Percentiles rank a stretch among this genome's conserved stretches.
phyloP scores from a whole-genome alignment of 2,888 invertebrate species.

The Metallyticus violacea region DNA sequence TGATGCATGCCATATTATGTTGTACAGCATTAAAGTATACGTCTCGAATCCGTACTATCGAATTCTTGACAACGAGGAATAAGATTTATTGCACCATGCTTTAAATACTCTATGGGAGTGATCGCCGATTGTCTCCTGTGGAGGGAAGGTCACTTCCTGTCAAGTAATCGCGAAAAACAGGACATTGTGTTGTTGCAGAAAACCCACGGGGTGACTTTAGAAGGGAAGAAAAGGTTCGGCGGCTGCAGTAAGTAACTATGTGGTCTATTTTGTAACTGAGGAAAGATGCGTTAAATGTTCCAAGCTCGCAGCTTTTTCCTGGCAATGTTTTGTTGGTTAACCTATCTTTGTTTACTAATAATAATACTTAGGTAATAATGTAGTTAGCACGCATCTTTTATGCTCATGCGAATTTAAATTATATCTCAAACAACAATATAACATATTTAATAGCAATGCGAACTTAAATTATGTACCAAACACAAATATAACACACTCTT shows the following conservation, averaged over 20 bases:
- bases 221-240: background rate
- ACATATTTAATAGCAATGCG: no score
- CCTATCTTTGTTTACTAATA: no score
- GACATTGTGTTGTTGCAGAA: background rate
- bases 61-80: no score
- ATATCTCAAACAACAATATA: no score
- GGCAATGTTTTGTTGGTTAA: background rate
- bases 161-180: background rate
- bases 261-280: background rate
- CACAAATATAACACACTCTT: no score
- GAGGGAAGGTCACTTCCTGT: background rate
- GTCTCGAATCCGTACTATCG: no score
- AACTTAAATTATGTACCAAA: no score
- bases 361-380: no score
- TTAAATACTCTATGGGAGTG: background rate
- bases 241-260: background rate
- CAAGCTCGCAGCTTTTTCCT: background rate
- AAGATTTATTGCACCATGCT: background rate
- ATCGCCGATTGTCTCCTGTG: background rate
- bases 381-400: no score
- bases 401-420: no score
- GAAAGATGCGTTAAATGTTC: background rate
- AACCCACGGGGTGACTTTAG: background rate
- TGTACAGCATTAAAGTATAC: no score
- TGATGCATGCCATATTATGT: no score